Percentiles rank a stretch among this genome's conserved stretches.
Evolutionary conservation across 1,140 invertebrate species (phyloP).

Genomic region (Drosophila pseudoobscura): DNA sequence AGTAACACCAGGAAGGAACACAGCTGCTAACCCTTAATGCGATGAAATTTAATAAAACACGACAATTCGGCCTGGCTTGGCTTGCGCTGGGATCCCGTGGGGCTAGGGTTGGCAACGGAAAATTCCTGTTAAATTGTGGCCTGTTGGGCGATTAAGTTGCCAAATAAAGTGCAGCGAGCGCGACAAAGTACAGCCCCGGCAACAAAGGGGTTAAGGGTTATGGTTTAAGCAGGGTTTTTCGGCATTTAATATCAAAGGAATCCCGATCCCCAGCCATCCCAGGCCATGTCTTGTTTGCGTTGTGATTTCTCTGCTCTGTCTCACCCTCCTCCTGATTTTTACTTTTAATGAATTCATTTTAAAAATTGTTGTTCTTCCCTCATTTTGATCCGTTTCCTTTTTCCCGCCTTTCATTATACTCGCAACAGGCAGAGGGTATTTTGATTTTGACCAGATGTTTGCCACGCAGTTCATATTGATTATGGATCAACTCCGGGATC

Average conservation of each 20-base stretch:
- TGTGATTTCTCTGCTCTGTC: constrained; percentile 65
- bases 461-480: not conserved
- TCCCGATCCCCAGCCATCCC: constrained; percentile 8
- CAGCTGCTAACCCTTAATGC: constrained; percentile 60
- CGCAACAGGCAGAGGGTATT: not conserved
- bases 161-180: constrained; percentile 74
- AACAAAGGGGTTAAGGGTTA: constrained; percentile 50
- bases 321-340: constrained; percentile 67
- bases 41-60: constrained; percentile 74
- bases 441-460: not conserved
- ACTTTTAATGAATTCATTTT: constrained; percentile 81
- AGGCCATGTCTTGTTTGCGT: constrained; percentile 58
- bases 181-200: constrained; percentile 24
- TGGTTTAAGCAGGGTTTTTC: constrained; percentile 16
- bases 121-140: constrained; percentile 73
- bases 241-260: constrained; percentile 80
- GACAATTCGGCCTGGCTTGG: constrained; percentile 31
- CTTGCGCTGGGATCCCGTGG: not conserved
- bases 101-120: constrained; percentile 2
- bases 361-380: constrained; percentile 46
- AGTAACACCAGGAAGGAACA: constrained; percentile 26
- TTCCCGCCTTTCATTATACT: constrained; percentile 17
- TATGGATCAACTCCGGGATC: no score
- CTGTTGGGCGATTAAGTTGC: constrained; percentile 77
- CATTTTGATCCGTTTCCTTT: no score